Evolutionary conservation across 2,888 invertebrate species (phyloP).

Genomic region (Branchellion lobata): DNA sequence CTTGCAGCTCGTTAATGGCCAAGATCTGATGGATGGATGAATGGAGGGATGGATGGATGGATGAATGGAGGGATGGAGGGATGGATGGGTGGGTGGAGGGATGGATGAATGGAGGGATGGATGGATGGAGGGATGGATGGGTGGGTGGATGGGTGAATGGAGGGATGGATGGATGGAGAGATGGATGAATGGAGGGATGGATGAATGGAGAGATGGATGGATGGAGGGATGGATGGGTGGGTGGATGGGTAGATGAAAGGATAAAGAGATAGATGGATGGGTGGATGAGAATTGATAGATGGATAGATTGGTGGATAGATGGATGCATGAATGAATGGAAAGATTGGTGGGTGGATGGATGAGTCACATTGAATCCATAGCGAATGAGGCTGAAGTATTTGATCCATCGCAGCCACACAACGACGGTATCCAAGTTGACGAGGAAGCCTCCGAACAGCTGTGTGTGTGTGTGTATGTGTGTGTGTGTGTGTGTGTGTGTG

Average conservation of each 20-base stretch:
- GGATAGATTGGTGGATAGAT: not conserved
- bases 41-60: not conserved
- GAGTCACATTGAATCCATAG: slow-evolving; percentile 55
- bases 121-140: not conserved
- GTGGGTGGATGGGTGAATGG: no score
- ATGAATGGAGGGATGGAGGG: not conserved
- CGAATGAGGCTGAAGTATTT: slow-evolving; percentile 60
- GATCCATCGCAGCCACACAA: slow-evolving; percentile 58
- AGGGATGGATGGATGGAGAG: no score
- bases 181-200: not conserved
- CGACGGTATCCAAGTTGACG: slow-evolving; percentile 58
- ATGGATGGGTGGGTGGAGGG: not conserved
- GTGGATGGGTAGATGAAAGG: not conserved
- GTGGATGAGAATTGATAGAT: no score
- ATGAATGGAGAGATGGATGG: not conserved
- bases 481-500: not conserved
- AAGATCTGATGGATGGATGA: slow-evolving; percentile 25
- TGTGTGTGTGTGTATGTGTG: not conserved
- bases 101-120: no score
- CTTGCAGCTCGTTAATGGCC: slow-evolving; percentile 48
- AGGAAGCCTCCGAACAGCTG: slow-evolving; percentile 60
- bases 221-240: not conserved
- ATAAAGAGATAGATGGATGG: not conserved
- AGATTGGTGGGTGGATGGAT: not conserved
- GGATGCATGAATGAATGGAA: slow-evolving; percentile 3